Conservation (phyloP, 2,888 invertebrate genomes). For the Sinopyrophorus schimmeli region DNA sequence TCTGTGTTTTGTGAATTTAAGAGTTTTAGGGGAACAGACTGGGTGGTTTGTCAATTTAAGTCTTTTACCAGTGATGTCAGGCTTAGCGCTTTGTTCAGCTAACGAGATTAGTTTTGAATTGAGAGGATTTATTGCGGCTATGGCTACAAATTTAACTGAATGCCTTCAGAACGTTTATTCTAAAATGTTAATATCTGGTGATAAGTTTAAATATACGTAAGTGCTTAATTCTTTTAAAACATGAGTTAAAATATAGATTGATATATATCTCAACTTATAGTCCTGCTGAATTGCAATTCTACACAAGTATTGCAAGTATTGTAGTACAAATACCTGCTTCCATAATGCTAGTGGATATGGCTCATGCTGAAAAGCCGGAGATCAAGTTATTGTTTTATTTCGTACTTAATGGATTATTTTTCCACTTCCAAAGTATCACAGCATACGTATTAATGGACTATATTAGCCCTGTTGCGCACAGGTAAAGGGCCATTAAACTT, state of each 20-base stretch:
- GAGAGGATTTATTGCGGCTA: constrained; percentile 71
- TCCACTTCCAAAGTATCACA: constrained; percentile 79
- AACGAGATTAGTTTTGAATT: constrained; percentile 77
- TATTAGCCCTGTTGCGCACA: constrained; percentile 79
- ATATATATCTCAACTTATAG: constrained; percentile 52
- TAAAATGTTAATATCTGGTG: constrained; percentile 75
- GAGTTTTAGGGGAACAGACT: constrained; percentile 63
- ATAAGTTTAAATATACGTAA: constrained; percentile 75
- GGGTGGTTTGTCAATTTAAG: constrained; percentile 71
- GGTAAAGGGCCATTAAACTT: too few species aligned
- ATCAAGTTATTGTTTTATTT: constrained; percentile 61
- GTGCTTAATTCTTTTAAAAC: constrained; percentile 43
- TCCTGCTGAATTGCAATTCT: constrained; percentile 78
- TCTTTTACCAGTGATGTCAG: constrained; percentile 76
- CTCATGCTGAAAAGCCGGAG: constrained; percentile 57
- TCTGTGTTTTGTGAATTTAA: not conserved
- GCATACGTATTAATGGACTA: constrained; percentile 80
- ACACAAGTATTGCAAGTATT: constrained; percentile 73
- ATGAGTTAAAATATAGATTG: not conserved
- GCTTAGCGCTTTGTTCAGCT: constrained; percentile 74
- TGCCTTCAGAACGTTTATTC: constrained; percentile 80
- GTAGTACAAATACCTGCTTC: constrained; percentile 73
- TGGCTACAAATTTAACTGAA: constrained; percentile 79
- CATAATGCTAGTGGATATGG: constrained; percentile 66
- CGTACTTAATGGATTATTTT: constrained; percentile 72